Evolutionary conservation across 2,888 invertebrate genomes (phyloP), one percentile per base, ranked within the genome.

Genomic region (Chymomyza caudatula): DNA sequence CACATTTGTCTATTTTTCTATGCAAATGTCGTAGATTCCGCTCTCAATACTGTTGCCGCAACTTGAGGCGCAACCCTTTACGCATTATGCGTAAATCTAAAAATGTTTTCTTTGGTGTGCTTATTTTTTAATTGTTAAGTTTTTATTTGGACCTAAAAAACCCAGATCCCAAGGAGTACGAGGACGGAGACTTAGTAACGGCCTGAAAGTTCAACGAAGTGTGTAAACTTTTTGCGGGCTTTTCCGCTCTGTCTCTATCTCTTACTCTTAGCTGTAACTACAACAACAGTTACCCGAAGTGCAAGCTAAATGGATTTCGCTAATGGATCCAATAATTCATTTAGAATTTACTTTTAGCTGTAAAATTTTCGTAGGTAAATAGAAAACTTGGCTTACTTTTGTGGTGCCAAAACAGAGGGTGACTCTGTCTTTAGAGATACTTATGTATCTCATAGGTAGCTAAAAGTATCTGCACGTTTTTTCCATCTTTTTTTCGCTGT

Each of bases 321-420:
- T 88, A 88, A 88, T 88, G 88, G 89, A 88, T 86, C 78, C 87
- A 89, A 88, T 88, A 88, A 88, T 89, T 88, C 88, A 88, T 88
- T 88, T 86, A 81, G 79, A 87, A 84, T 87, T 84, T 86, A 77
- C 86, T 86, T 82, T 70, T 72, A 77, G 86, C 78, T 68, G 71
- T 23, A 75, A 81, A 86, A 84, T 84, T 79, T 66, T 86, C 71
- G 69, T 75, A 86, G 80, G 80, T 80, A 75, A 79, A 83, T 73
- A 72, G 59, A 74, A 57, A 77, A 69, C 71, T 82, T 85, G 68
- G 44, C 72, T 67, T 55, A 37, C 29, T 37, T 61, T 42, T 78
- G 74, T 77, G 82, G 78, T 78, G 57, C 60, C 67, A 53, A 49
- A 70, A 25, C n/a, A 22, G 44, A 37, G 20, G 17, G 4, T 19